Percentiles rank a stretch among this genome's conserved stretches.
phyloP scores from a whole-genome alignment of 2,113 vertebrate genomes.

The Natator depressus region DNA sequence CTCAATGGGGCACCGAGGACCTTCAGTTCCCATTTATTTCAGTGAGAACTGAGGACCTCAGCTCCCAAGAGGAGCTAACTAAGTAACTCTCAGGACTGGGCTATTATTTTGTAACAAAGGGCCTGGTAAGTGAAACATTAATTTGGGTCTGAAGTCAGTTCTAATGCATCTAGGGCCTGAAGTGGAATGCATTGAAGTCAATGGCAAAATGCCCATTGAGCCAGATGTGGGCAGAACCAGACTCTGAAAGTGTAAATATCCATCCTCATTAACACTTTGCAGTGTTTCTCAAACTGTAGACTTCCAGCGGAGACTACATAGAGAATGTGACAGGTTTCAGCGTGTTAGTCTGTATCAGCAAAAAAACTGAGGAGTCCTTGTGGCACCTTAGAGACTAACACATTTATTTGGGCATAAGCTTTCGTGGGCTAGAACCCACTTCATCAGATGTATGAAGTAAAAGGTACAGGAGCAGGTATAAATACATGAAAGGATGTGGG shows the following conservation, averaged over 20 bases:
- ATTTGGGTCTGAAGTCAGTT: constrained; percentile 46
- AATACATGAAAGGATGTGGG: too few relatives aligned
- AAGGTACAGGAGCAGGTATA: too few relatives aligned
- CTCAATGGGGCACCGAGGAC: background rate
- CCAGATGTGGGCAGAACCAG: constrained; percentile 43
- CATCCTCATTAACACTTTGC: background rate
- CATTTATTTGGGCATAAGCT: too few relatives aligned
- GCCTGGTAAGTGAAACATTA: constrained; percentile 9
- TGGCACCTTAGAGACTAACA: too few relatives aligned
- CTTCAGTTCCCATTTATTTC: background rate
- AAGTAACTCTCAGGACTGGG: background rate
- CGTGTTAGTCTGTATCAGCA: too few relatives aligned
- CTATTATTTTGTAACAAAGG: background rate
- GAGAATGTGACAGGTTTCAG: background rate
- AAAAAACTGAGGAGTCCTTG: too few relatives aligned
- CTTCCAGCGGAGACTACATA: background rate
- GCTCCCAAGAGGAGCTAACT: background rate
- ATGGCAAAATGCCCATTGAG: background rate
- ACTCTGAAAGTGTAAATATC: constrained; percentile 58
- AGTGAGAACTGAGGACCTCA: background rate
- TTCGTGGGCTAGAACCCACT: too few relatives aligned
- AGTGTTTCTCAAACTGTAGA: background rate
- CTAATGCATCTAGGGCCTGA: constrained; percentile 46
- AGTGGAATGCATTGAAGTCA: background rate
- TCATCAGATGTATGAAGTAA: too few relatives aligned